phyloP scores from a whole-genome alignment of 2,888 invertebrate genomes.

The Sarcophaga variegata region DNA sequence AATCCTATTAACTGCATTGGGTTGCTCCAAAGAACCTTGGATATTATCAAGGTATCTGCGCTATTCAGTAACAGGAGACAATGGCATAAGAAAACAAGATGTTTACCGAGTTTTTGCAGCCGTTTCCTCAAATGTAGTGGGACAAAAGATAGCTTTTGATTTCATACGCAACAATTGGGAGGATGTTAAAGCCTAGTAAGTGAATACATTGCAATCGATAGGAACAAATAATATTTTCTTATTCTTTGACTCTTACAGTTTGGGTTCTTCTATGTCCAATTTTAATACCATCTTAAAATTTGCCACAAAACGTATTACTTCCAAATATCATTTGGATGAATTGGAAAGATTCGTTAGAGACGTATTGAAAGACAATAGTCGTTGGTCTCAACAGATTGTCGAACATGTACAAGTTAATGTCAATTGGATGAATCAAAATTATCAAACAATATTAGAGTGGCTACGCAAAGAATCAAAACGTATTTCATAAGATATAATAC shows the following conservation, averaged over 20 bases:
- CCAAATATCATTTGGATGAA: constrained; percentile 89
- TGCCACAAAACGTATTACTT: constrained; percentile 88
- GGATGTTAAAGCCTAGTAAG: constrained; percentile 88
- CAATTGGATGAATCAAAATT: constrained; percentile 91
- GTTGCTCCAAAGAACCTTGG: constrained; percentile 92
- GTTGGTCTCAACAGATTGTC: constrained; percentile 90
- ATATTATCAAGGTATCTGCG: constrained; percentile 88
- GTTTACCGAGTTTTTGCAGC: constrained; percentile 89
- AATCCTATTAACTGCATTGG: constrained; percentile 88
- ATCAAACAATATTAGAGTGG: constrained; percentile 89
- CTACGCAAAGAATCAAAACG: constrained; percentile 78
- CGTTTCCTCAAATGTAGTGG: constrained; percentile 89
- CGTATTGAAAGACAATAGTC: constrained; percentile 86
- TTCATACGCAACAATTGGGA: constrained; percentile 90
- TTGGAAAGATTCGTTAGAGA: constrained; percentile 86
- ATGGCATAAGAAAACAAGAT: constrained; percentile 92
- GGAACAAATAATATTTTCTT: constrained; percentile 9
- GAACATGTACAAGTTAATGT: constrained; percentile 92
- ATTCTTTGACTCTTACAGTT: constrained; percentile 82
- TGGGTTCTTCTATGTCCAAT: constrained; percentile 88
- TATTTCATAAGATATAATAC: constrained; percentile 41
- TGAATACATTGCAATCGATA: constrained; percentile 66
- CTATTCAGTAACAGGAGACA: constrained; percentile 87
- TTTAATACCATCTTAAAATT: constrained; percentile 88
- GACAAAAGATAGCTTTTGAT: constrained; percentile 91